Conservation (phyloP, 2,888 invertebrate species). For the Pteria penguin region DNA sequence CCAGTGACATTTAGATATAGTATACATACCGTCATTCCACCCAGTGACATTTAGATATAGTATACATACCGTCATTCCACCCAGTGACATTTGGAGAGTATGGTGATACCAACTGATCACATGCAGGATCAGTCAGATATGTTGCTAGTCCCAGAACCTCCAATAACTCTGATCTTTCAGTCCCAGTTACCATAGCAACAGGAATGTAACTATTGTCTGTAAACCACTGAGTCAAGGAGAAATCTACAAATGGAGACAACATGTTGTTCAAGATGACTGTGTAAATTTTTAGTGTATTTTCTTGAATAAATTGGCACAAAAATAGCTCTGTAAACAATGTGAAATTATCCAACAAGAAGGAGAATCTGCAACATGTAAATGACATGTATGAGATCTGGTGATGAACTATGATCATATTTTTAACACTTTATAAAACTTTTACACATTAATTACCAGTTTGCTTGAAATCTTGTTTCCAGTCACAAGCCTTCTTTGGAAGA, state of each 20-base stretch:
- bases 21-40: too few relatives aligned
- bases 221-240: conserved; percentile 41
- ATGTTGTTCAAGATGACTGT: background rate
- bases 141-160: conserved; percentile 44
- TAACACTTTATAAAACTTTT: too few relatives aligned
- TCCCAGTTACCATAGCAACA: conserved; percentile 3
- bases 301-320: background rate
- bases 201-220: conserved; percentile 19
- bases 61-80: conserved; percentile 18
- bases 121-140: conserved; percentile 27
- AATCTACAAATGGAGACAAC: conserved; percentile 30
- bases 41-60: too few relatives aligned
- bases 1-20: too few relatives aligned
- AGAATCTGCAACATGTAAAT: conserved; percentile 2
- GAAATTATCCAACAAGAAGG: too few relatives aligned
- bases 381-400: too few relatives aligned
- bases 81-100: conserved; percentile 7
- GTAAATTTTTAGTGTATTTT: background rate
- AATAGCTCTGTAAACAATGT: too few relatives aligned
- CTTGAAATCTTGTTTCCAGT: conserved; percentile 19
- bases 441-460: conserved; percentile 1
- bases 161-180: conserved; percentile 31
- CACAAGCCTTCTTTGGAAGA: background rate
- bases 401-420: too few relatives aligned
- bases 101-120: conserved; percentile 26